phyloP scores from a whole-genome alignment of 2,113 vertebrate species.

The Romanogobio albipinnatus region DNA sequence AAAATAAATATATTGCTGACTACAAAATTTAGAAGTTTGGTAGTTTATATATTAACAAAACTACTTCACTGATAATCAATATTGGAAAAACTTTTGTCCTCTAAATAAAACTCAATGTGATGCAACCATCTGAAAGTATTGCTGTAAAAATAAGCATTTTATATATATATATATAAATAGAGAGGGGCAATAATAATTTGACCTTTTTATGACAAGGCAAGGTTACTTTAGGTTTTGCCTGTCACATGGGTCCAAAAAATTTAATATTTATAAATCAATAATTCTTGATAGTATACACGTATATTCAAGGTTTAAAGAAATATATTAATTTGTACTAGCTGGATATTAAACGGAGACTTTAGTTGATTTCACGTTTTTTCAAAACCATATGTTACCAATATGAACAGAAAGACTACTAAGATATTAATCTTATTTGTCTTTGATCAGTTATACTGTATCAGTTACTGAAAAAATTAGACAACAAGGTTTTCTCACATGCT shows the following conservation, averaged over 20 bases:
- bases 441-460: not conserved
- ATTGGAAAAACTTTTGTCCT: not conserved
- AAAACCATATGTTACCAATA: not conserved
- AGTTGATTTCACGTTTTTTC: not conserved
- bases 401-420: not conserved
- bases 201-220: not conserved
- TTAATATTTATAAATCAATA: not conserved
- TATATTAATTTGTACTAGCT: not conserved
- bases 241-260: not conserved
- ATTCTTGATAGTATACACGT: not conserved
- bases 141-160: too few relatives aligned
- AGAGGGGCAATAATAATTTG: not conserved
- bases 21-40: too few relatives aligned
- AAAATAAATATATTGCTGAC: not conserved
- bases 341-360: not conserved
- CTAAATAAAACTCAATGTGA: too few relatives aligned
- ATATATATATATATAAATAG: not conserved
- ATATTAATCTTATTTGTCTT: not conserved
- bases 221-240: not conserved
- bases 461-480: constrained; percentile 1
- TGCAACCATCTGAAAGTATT: too few relatives aligned
- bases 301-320: not conserved
- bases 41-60: not conserved
- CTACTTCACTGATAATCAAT: not conserved
- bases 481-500: constrained; percentile 2